These are phyloP conservation scores for Serripes groenlandicus DNA, from an alignment of 2,888 invertebrate genomes.

Conservation along the genomic window DNA sequence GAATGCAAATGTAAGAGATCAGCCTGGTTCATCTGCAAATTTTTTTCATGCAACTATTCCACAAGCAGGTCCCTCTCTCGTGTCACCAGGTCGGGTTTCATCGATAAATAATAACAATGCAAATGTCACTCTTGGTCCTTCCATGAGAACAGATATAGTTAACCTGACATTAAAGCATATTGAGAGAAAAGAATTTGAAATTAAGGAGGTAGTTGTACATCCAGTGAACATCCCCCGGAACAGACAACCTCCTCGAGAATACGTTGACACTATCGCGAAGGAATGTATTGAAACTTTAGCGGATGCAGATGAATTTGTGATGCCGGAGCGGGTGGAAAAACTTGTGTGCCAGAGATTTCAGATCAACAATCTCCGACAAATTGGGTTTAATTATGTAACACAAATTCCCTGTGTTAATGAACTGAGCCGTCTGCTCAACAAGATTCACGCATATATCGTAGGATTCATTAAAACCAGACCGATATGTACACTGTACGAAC, in stretches of 20 bases:
- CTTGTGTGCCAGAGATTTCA: conserved; percentile 75
- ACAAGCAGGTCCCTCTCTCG: neutral
- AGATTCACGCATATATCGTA: conserved; percentile 81
- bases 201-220: conserved; percentile 55
- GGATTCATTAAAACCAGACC: conserved; percentile 80
- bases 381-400: conserved; percentile 58
- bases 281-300: conserved; percentile 82
- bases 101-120: neutral
- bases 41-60: neutral
- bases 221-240: conserved; percentile 50
- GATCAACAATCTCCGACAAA: conserved; percentile 46
- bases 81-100: neutral
- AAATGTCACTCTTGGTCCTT: neutral
- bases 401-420: conserved; percentile 76
- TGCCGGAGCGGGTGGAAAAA: conserved; percentile 76
- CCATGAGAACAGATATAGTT: conserved; percentile 14
- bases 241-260: conserved; percentile 54
- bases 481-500: conserved; percentile 82
- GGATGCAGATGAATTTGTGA: conserved; percentile 81
- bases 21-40: neutral
- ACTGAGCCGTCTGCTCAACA: conserved; percentile 71
- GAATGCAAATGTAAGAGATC: neutral
- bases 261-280: conserved; percentile 77
- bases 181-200: conserved; percentile 66
- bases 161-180: conserved; percentile 47